Evolutionary conservation across 2,888 invertebrate species (phyloP), one percentile per base, ranked within the genome.

Genomic region (Platynereis dumerilii): DNA sequence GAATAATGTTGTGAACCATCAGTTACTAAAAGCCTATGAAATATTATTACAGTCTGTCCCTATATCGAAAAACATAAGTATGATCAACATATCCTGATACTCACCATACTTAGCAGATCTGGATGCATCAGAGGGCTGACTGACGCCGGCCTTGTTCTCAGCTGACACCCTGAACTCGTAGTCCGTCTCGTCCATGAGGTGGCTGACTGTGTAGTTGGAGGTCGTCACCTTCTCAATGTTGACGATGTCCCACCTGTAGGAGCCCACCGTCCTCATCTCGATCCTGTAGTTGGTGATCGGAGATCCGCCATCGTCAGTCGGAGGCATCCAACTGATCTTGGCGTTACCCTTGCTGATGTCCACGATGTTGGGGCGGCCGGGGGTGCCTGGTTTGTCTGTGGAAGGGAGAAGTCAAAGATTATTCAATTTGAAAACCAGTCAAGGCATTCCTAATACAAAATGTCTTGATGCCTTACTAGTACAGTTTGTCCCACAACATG

Each of bases 151-250:
- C 17, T 91, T 90, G 84, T 95, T 95, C 73, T 90, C 89, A 0
- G 94, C 93, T 76, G 90, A 89, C 22, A 95, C 89, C 69, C 93
- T 87, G 88, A 94, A 93, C 86, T 91, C 89, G 79, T 95, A 95
- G 76, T 92, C 75, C n/a, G 72, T 73, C 57, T 77, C 77, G 5
- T 75, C 74, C 56, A 72, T 69, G 34, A 82, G 72, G 2, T 64
- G 68, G 10, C 57, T 54, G 48, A 76, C 69, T 2, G 69, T 72
- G 68, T 64, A 74, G 27, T 42, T 54, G 17, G 71, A 68, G 26
- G 64, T 65, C 1, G 65, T 69, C 29, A 71, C 58, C 45, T 48
- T 63, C 12, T 66, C 67, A 22, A 66, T 55, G 61, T 68, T 67
- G 44, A 62, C 62, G 7, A 54, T 44, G 62, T 62, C 63, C 52